Conservation (phyloP, 2,113 vertebrate species). For the Proterorhinus semilunaris region DNA sequence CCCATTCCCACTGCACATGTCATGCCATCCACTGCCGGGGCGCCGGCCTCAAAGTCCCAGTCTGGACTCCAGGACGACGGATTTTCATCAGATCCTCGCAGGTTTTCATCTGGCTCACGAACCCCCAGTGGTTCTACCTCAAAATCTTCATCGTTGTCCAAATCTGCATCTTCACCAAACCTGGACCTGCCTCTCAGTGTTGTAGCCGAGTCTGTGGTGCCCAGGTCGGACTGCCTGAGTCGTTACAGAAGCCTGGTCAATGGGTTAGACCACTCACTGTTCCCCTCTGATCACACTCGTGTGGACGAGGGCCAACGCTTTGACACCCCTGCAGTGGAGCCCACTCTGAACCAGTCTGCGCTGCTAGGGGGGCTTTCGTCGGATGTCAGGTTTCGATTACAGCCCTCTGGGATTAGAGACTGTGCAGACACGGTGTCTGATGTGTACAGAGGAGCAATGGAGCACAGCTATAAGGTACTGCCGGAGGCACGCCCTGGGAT, state of each 20-base stretch:
- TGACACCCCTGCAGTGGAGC: conserved; percentile 85
- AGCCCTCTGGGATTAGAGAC: conserved; percentile 67
- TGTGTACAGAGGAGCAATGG: conserved; percentile 64
- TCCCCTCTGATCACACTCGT: conserved; percentile 78
- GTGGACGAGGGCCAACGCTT: conserved; percentile 84
- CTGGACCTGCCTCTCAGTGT: conserved; percentile 63
- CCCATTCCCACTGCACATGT: conserved; percentile 97
- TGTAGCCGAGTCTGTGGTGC: conserved; percentile 34
- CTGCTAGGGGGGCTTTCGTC: conserved; percentile 79
- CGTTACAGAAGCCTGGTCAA: conserved; percentile 80
- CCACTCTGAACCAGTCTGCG: conserved; percentile 87
- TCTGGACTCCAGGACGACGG: conserved; percentile 66
- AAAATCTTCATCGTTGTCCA: conserved; percentile 74
- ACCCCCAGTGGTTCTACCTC: conserved; percentile 72
- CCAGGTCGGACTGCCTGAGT: conserved; percentile 75
- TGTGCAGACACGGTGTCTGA: conserved; percentile 74
- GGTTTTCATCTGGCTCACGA: conserved; percentile 64
- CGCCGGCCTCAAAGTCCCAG: conserved; percentile 79
- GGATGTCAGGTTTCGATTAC: conserved; percentile 83
- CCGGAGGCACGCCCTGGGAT: conserved; percentile 77
- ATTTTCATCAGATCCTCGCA: conserved; percentile 47
- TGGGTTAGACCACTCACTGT: conserved; percentile 80
- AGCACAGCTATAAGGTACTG: conserved; percentile 79
- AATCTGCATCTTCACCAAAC: conserved; percentile 78
- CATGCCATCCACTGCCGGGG: conserved; percentile 91